Base-by-base conservation (phyloP, 2,888 invertebrate species). In the Strigamia maritima region DNA sequence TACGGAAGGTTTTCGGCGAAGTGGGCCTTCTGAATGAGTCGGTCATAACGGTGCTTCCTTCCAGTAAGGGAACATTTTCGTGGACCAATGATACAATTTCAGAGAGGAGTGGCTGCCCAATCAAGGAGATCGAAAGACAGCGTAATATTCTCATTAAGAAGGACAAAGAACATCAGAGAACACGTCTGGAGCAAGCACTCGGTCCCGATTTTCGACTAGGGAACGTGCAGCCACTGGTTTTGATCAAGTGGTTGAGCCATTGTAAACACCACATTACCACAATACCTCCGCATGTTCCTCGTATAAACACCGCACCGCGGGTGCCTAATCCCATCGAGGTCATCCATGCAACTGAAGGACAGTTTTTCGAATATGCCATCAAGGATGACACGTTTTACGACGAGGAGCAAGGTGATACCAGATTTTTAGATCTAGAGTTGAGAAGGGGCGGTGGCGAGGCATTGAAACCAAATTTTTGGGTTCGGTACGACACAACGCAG, bases 341-440 rank as follows among this genome's bases (percentile, higher is more conserved):
- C 81, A 89, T 96, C 79, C 92, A 92, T 81, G 94, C 94, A 70
- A 92, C 91, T 2, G 92, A 92, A 19, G 96, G 96, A 26, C 92
- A 93, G 83, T 88, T 96, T 83, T 90, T 94, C 49, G 89, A 93
- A 3, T 94, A 90, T 84, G 91, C 90, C 86, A 94, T 96, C 81
- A 94, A 94, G 12, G 90, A 91, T 90, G 94, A 96, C 84, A 93
- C 94, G 1, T 97, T 96, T 89, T 94, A 91, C 86, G 96, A 96
- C 87, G 91, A 92, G 0, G 94, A 95, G 85, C 94, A 94, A 84
- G 92, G 92, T 19, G 90, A 90, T 81, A 91, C 93, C 0, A 88
- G 91, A 70, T 89, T 90, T 82, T 88, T 97, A 81, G 90, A 90
- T 74, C 88, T 97, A 81, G 90, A 91, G 0, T 87, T 95, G 0